Percentiles rank a stretch among this genome's conserved stretches.
Evolutionary conservation across 2,113 vertebrate species (phyloP).

Genomic region (Bos indicus): DNA sequence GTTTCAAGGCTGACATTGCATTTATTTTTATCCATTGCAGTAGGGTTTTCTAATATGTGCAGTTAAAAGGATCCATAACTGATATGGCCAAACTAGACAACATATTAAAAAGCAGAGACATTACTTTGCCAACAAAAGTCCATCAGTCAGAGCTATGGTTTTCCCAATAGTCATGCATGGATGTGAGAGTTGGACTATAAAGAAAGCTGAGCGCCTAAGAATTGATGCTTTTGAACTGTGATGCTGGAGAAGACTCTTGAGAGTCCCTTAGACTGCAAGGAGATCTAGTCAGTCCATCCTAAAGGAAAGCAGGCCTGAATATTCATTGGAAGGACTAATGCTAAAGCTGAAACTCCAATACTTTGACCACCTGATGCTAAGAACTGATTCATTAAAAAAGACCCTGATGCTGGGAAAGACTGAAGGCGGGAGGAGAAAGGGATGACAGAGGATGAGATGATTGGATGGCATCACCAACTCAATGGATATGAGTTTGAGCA

Average conservation of each 20-base stretch:
- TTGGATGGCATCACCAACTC: neutral
- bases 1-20: neutral
- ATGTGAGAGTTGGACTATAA: neutral
- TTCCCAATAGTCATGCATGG: neutral
- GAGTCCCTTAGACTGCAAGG: neutral
- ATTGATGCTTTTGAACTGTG: neutral
- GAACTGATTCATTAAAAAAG: neutral
- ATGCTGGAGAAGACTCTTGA: neutral
- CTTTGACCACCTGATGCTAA: fast-evolving
- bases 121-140: neutral
- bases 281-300: neutral
- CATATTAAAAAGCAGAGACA: neutral
- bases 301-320: neutral
- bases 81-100: neutral
- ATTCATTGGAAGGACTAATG: neutral
- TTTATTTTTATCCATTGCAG: neutral
- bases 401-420: neutral
- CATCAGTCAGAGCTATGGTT: neutral
- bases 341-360: neutral
- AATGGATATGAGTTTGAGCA: neutral
- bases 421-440: neutral
- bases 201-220: neutral
- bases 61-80: neutral
- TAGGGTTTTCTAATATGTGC: neutral
- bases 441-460: neutral